Percentiles rank a stretch among this genome's conserved stretches.
phyloP scores from a whole-genome alignment of 2,797 vertebrate genomes.

The Lates japonicus region DNA sequence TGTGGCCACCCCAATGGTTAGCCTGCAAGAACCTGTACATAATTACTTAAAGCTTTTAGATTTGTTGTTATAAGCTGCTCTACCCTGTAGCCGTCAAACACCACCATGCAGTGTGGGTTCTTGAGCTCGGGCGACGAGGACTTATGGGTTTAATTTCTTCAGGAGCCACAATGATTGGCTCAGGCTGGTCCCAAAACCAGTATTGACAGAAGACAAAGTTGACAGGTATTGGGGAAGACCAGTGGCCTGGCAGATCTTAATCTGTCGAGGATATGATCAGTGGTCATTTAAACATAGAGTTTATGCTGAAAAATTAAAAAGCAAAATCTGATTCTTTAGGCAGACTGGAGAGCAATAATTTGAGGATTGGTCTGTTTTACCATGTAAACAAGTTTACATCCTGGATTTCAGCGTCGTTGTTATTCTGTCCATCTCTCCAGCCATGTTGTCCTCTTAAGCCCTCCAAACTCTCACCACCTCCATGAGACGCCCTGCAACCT shows the following conservation, averaged over 20 bases:
- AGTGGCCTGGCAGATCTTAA: constrained; percentile 97
- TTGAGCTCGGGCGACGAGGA: constrained; percentile 90
- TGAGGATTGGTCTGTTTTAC: constrained; percentile 78
- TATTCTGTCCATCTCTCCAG: constrained; percentile 90
- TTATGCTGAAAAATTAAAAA: not conserved
- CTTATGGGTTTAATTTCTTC: constrained; percentile 93
- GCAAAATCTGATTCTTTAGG: not conserved
- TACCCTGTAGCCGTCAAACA: constrained; percentile 97
- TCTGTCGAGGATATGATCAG: constrained; percentile 80
- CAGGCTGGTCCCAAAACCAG: constrained; percentile 94
- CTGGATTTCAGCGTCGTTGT: constrained; percentile 88
- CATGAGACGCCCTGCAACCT: constrained; percentile 95
- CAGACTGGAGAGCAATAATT: not conserved
- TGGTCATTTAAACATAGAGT: not conserved
- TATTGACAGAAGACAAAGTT: constrained; percentile 99
- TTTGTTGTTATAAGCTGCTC: not conserved
- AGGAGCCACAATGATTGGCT: constrained; percentile 92
- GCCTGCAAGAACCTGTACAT: not conserved
- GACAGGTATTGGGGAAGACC: constrained; percentile 95
- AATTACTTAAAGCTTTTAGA: not conserved
- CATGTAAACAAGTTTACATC: constrained; percentile 95
- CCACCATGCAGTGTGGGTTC: constrained; percentile 97
- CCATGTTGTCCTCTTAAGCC: constrained; percentile 90
- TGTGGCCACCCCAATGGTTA: not conserved
- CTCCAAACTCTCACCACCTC: constrained; percentile 94